Evolutionary conservation across 2,888 invertebrate species (phyloP), one percentile per base, ranked within the genome.

Genomic region (Protophormia terraenovae): DNA sequence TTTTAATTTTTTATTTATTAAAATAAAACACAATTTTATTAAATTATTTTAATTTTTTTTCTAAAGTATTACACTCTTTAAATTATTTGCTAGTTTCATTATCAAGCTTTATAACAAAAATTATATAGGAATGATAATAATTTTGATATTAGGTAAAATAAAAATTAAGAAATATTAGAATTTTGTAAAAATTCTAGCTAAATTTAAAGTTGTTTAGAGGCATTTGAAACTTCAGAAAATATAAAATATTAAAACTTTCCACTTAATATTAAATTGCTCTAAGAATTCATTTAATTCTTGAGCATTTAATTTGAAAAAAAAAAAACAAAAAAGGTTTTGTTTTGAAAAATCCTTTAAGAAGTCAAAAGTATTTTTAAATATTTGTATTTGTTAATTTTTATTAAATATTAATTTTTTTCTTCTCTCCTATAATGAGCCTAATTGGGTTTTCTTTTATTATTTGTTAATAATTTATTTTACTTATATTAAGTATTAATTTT

Each of bases 401-500:
- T 53, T 69, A 27, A 55, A 29, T 32, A 64, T 53, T 64, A 2
- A 22, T 38, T 35, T 53, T 66, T 8, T 35, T 35, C 38, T 12
- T 19, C 10, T 19, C 29, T 72, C 66, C 77, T 83, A 73, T 38
- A 67, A 73, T 78, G 67, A 78, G 67, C 67, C 78, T 78, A 41
- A 60, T 41, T 29, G 55, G 29, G 38, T 29, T 73, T 38, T 45
- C 14, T 38, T 81, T 76, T 50, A 29, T 53, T 73, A 47, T 71
- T 64, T 67, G n/a, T 55, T 72, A 69, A 35, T 82, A 53, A 50
- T 81, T 38, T 58, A 19, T 29, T 76, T 71, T 64, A 62, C 76
- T 77, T 64, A 78, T 45, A 75, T 69, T 80, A 76, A 84, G 58
- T 84, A 76, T 87, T 82, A 87, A 86, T 88, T 83, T 78, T 50